These are phyloP conservation scores for Dipodomys spectabilis DNA, from an alignment of 2,113 vertebrate genomes.

Conservation along the genomic window DNA sequence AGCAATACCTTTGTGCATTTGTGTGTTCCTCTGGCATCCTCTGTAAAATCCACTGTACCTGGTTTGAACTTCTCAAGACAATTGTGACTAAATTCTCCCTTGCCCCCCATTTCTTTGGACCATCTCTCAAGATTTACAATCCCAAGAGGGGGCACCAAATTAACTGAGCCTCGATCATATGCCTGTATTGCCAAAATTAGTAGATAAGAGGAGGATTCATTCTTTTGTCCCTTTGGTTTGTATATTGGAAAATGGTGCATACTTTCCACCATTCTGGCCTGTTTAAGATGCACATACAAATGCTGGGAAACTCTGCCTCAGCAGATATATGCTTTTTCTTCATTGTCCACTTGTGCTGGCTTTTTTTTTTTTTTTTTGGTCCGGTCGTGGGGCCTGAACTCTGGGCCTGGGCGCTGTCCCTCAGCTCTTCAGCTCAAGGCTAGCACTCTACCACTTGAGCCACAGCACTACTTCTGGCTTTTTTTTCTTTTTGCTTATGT, in stretches of 20 bases:
- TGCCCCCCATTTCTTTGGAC: background rate
- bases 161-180: background rate
- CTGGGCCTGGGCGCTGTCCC: no score
- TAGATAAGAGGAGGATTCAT: background rate
- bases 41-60: background rate
- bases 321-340: background rate
- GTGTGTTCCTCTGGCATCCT: background rate
- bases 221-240: background rate
- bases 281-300: background rate
- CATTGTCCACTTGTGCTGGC: background rate
- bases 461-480: no score
- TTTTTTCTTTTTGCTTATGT: no score
- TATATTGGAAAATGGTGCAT: background rate
- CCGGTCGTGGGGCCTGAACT: no score
- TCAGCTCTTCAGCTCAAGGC: no score
- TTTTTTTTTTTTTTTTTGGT: no score
- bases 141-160: background rate
- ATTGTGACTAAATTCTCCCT: background rate
- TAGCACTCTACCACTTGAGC: no score
- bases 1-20: background rate
- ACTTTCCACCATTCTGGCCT: background rate
- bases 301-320: background rate
- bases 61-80: background rate
- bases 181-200: background rate
- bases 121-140: slow-evolving; percentile 17